phyloP scores from a whole-genome alignment of 2,113 vertebrate species.

The Siniperca chuatsi region DNA sequence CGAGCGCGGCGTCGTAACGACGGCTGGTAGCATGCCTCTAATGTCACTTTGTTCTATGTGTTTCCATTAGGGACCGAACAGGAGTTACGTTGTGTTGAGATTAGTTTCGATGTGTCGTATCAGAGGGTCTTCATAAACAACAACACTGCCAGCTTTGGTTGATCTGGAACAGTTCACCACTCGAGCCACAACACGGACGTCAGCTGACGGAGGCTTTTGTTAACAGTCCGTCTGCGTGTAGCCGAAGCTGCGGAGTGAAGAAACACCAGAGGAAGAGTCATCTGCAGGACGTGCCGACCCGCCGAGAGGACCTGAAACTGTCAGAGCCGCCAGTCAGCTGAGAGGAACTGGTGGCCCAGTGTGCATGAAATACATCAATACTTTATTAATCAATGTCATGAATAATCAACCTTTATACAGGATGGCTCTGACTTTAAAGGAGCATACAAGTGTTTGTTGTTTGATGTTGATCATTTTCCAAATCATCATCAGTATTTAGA shows the following conservation, averaged over 20 bases:
- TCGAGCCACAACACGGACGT: background rate
- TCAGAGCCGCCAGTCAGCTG: conserved; percentile 25
- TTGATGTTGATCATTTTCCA: background rate
- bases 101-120: conserved; percentile 51
- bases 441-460: background rate
- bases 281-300: conserved; percentile 15
- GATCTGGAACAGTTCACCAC: background rate
- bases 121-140: conserved; percentile 39
- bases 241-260: conserved; percentile 13
- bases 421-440: background rate
- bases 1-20: background rate
- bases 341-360: conserved; percentile 45
- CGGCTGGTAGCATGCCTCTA: conserved; percentile 65
- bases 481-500: background rate
- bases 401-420: conserved; percentile 16
- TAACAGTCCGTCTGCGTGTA: no score
- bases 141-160: conserved; percentile 41
- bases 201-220: conserved; percentile 4
- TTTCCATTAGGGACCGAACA: conserved; percentile 55
- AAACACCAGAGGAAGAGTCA: background rate
- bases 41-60: conserved; percentile 69
- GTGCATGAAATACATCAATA: conserved; percentile 67
- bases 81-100: conserved; percentile 47
- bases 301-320: background rate
- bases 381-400: conserved; percentile 38